Percentiles rank a stretch among this genome's conserved stretches.
phyloP scores from a whole-genome alignment of 2,113 vertebrate genomes.

The Trematocara stigmaticum region DNA sequence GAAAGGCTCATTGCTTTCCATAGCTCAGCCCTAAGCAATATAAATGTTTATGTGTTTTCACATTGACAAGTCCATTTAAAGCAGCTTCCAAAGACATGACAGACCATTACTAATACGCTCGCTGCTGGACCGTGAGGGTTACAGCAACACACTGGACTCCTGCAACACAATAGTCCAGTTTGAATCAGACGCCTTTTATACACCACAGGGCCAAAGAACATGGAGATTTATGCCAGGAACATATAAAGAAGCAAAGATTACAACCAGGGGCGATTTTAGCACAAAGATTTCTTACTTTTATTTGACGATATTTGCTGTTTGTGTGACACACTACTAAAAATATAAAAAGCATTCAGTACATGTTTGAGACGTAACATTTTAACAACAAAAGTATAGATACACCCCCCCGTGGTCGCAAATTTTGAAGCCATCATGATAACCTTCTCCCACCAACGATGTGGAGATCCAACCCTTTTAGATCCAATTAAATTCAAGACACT shows the following conservation, averaged over 20 bases:
- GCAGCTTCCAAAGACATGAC: slow-evolving; percentile 22
- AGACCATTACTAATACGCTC: slow-evolving; percentile 13
- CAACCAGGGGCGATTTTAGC: too few relatives aligned
- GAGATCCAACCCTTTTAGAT: too few relatives aligned
- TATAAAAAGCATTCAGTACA: too few relatives aligned
- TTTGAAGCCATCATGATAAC: too few relatives aligned
- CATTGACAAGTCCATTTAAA: slow-evolving; percentile 35
- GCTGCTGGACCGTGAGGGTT: not conserved
- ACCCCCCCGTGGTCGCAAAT: too few relatives aligned
- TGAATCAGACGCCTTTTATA: not conserved
- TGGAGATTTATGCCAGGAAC: not conserved
- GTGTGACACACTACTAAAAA: too few relatives aligned
- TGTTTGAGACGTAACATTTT: too few relatives aligned
- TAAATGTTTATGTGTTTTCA: slow-evolving; percentile 43
- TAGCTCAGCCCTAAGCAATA: slow-evolving; percentile 48
- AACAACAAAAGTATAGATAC: too few relatives aligned
- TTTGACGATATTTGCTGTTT: too few relatives aligned
- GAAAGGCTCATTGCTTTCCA: slow-evolving; percentile 44
- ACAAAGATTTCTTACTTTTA: too few relatives aligned
- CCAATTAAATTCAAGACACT: too few relatives aligned
- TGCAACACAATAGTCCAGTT: not conserved
- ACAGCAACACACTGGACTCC: not conserved
- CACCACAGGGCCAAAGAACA: not conserved
- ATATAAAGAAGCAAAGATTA: not conserved
- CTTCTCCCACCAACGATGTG: too few relatives aligned